Evolutionary conservation across 2,797 vertebrate species (phyloP), one percentile per base, ranked within the genome.

Genomic region (Hydrophis major): DNA sequence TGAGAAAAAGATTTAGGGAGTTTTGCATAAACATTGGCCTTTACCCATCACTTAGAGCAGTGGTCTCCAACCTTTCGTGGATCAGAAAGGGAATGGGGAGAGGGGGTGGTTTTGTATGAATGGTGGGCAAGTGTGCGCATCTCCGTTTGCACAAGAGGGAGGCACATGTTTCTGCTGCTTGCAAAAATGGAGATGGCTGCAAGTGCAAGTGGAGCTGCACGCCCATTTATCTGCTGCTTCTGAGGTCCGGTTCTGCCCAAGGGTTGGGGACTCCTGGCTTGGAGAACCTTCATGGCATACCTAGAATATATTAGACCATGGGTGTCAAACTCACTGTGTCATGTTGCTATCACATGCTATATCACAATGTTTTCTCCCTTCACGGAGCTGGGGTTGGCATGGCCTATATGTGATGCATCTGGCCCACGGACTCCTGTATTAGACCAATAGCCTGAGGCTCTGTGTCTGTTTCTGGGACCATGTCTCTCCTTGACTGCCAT

Each of bases 111-210:
- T 66, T 66, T n/a, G 27, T 13, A 27, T n/a, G 27, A n/a, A 12
- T 13, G 11, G 12, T 66, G 11, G 28, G 61, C 0, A 2, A 66
- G 1, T 1, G 4, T 66, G 27, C 10, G 4, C 25, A 28, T 10
- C 4, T n/a, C 61, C 61, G 5, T 66, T 66, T n/a, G 27, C 61
- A 66, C 27, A 66, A 66, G 61, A 1, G 4, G 28, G 27, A 13
- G 27, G 28, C 61, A 66, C 61, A n/a, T 66, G 27, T 4, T 0
- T 27, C 11, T 0, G 1, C 28, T n/a, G 28, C 28, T 66, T n/a
- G 12, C 28, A n/a, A 1, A n/a, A 66, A 13, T 66, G 61, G 11
- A 66, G 11, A 1, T 14, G 12, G 0, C 4, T 28, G 28, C 1
- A n/a, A 66, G 27, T 1, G 27, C 10, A 28, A 63, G 27, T n/a